Conservation (phyloP, 2,797 vertebrate genomes). For the Atherinosoma microstoma region DNA sequence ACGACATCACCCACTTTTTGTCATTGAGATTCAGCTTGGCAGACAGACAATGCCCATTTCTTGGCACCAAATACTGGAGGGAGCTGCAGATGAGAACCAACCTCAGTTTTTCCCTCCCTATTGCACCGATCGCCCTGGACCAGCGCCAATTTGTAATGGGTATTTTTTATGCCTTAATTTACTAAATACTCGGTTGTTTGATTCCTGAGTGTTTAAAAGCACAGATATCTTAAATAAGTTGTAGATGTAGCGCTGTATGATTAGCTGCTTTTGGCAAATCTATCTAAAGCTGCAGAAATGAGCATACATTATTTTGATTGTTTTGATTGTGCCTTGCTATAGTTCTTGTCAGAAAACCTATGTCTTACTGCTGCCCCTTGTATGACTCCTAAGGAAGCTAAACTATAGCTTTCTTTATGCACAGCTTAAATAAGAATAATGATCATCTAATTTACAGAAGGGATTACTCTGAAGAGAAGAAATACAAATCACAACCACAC, state of each 20-base stretch:
- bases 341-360: background rate
- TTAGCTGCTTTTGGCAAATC: slow-evolving; percentile 21
- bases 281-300: slow-evolving; percentile 12
- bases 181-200: slow-evolving; percentile 37
- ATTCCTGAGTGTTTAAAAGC: slow-evolving; percentile 22
- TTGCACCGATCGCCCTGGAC: slow-evolving; percentile 58
- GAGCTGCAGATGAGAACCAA: slow-evolving; percentile 64
- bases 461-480: background rate
- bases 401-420: background rate
- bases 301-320: slow-evolving; percentile 15
- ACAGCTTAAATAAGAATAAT: background rate
- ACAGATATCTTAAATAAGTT: slow-evolving; percentile 19
- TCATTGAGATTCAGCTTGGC: slow-evolving; percentile 84
- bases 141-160: slow-evolving; percentile 57
- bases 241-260: slow-evolving; percentile 8
- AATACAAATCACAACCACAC: background rate
- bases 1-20: slow-evolving; percentile 72
- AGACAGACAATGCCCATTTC: slow-evolving; percentile 79
- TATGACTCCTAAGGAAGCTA: slow-evolving; percentile 1
- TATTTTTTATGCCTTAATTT: slow-evolving; percentile 62
- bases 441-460: background rate
- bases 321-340: slow-evolving; percentile 23
- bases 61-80: slow-evolving; percentile 78
- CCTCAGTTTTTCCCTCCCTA: slow-evolving; percentile 52
- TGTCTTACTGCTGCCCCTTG: background rate